Percentiles rank a stretch among this genome's conserved stretches.
These are phyloP conservation scores for Lagenorhynchus albirostris DNA, from an alignment of 2,113 vertebrate genomes.

Conservation along the genomic window DNA sequence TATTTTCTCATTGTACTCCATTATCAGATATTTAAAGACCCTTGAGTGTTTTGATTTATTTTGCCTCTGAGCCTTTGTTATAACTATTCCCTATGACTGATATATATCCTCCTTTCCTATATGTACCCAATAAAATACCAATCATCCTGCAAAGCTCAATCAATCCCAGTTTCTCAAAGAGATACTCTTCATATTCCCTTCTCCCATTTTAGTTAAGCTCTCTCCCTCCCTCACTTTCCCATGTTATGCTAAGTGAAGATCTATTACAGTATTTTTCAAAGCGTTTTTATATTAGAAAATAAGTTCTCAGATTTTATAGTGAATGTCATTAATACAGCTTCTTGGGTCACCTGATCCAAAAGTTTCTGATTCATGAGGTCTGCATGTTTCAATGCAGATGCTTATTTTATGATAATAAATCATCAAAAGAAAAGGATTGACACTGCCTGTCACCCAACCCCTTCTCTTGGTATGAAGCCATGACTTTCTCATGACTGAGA, in stretches of 20 bases:
- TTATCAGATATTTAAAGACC: neutral
- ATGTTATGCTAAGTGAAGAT: neutral
- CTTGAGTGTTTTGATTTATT: neutral
- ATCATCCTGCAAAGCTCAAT: neutral
- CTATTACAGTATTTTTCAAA: neutral
- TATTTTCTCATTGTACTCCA: neutral
- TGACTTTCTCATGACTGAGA: neutral
- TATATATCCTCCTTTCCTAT: neutral
- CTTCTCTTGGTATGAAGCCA: neutral
- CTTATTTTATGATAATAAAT: neutral
- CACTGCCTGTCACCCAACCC: neutral
- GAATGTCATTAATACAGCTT: neutral
- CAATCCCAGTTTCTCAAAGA: neutral
- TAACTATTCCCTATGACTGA: neutral
- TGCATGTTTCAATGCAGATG: neutral
- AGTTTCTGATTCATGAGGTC: neutral
- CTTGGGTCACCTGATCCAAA: neutral
- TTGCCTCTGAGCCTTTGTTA: neutral
- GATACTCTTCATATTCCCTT: neutral
- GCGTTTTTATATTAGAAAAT: neutral
- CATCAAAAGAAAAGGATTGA: neutral
- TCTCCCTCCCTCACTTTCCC: neutral
- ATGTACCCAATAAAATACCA: neutral
- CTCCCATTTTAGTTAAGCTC: neutral
- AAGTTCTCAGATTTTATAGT: neutral